Evolutionary conservation across 2,888 invertebrate species (phyloP).

Genomic region (Taenaris catops): DNA sequence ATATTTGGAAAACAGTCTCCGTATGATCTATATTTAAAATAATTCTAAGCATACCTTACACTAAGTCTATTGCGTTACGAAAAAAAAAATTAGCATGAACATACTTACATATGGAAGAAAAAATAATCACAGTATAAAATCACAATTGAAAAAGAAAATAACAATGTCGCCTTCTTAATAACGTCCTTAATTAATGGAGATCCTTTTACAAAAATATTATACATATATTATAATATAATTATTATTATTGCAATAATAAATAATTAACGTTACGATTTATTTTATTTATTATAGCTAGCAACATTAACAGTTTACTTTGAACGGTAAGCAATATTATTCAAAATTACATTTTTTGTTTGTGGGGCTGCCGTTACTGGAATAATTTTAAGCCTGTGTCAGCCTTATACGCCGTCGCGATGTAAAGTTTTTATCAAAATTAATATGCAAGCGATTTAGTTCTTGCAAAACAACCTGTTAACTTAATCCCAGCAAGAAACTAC

Average conservation of each 20-base stretch:
- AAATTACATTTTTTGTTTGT: conserved; percentile 46
- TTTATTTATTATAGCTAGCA: conserved; percentile 63
- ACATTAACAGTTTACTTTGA: conserved; percentile 65
- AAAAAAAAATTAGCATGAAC: conserved; percentile 22
- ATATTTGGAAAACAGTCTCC: conserved; percentile 26
- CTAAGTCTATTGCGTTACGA: conserved; percentile 5
- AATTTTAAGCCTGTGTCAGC: conserved; percentile 16
- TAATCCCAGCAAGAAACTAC: conserved; percentile 23
- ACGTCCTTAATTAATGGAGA: conserved; percentile 49
- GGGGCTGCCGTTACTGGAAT: conserved; percentile 46
- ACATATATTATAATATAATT: too few relatives aligned
- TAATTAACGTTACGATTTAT: conserved; percentile 43
- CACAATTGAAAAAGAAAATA: conserved; percentile 44
- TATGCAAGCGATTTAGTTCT: conserved; percentile 54
- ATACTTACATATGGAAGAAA: conserved; percentile 32
- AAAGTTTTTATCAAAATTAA: conserved; percentile 53
- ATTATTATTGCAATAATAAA: conserved; percentile 62
- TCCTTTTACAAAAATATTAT: conserved; percentile 60
- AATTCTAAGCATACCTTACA: conserved; percentile 29
- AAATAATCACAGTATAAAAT: conserved; percentile 65
- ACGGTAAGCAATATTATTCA: conserved; percentile 68
- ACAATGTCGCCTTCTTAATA: conserved; percentile 30
- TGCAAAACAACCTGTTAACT: conserved; percentile 31
- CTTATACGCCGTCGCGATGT: conserved; percentile 34
- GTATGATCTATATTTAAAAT: conserved; percentile 27